Conservation (phyloP, 2,113 vertebrate genomes). For the Calyptommatus sinebrachiatus region DNA sequence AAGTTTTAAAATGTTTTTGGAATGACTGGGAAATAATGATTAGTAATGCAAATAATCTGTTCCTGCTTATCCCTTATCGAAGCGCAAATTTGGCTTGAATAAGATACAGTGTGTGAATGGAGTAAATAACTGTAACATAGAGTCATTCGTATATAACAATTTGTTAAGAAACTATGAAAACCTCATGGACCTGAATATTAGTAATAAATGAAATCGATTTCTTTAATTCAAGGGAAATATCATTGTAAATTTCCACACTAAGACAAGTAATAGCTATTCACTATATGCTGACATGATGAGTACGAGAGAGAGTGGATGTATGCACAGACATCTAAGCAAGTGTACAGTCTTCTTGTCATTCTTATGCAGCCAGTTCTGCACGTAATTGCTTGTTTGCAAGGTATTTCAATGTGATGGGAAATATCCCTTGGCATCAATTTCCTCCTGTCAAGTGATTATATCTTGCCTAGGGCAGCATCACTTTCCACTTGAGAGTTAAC, state of each 20-base stretch:
- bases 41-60: too few species aligned
- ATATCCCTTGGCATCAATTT: conserved; percentile 18
- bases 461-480: conserved; percentile 35
- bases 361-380: conserved; percentile 14
- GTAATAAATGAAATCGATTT: neutral
- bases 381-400: conserved; percentile 29
- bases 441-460: conserved; percentile 37
- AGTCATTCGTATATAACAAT: neutral
- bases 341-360: conserved; percentile 9
- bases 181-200: neutral
- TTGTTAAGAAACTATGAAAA: neutral
- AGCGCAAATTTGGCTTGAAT: too few species aligned
- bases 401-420: conserved; percentile 27
- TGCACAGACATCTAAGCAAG: neutral
- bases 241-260: neutral
- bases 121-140: too few species aligned
- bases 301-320: neutral
- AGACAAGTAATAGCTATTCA: neutral
- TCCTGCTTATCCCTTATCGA: too few species aligned
- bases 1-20: too few species aligned
- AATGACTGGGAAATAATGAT: too few species aligned
- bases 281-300: neutral
- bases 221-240: neutral
- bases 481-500: conserved; percentile 31
- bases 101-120: too few species aligned